Percentiles rank a stretch among this genome's conserved stretches.
phyloP scores from a whole-genome alignment of 2,888 invertebrate species.

The Pseudanteris insignis region DNA sequence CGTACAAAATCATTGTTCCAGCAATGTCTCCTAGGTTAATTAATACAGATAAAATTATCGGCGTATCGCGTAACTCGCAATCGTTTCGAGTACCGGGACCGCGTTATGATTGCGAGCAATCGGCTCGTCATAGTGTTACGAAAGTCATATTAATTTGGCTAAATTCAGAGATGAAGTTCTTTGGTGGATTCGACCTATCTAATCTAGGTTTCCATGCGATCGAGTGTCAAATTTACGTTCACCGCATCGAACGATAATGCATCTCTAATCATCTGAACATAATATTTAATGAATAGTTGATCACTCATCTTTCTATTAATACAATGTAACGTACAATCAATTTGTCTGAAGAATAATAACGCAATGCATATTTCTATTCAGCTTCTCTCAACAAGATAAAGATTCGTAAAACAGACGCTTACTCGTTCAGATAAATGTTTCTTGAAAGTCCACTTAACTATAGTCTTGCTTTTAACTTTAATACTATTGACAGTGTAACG shows the following conservation, averaged over 20 bases:
- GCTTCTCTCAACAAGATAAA: constrained; percentile 41
- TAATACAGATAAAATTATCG: constrained; percentile 60
- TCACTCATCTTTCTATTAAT: too few relatives aligned
- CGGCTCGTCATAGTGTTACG: constrained; percentile 31
- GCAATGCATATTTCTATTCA: constrained; percentile 37
- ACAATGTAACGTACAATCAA: constrained; percentile 29
- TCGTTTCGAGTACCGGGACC: constrained; percentile 28
- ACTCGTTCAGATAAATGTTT: constrained; percentile 42
- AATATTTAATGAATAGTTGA: too few relatives aligned
- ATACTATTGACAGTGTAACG: too few relatives aligned
- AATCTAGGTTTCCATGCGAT: constrained; percentile 33
- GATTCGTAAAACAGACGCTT: constrained; percentile 38
- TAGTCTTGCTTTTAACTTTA: too few relatives aligned
- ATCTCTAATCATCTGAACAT: too few relatives aligned
- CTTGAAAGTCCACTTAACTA: constrained; percentile 20
- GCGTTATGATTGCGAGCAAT: constrained; percentile 32
- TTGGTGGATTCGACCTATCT: constrained; percentile 29
- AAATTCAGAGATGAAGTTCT: constrained; percentile 40
- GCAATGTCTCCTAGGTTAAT: constrained; percentile 60
- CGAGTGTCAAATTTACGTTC: constrained; percentile 35
- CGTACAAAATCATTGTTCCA: constrained; percentile 64
- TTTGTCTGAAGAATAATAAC: constrained; percentile 30
- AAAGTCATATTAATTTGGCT: constrained; percentile 41
- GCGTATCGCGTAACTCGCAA: constrained; percentile 48
- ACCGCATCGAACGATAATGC: constrained; percentile 25